Percentiles rank a stretch among this genome's conserved stretches.
Conservation (phyloP, 2,888 invertebrate genomes). For the Sepiola atlantica region DNA sequence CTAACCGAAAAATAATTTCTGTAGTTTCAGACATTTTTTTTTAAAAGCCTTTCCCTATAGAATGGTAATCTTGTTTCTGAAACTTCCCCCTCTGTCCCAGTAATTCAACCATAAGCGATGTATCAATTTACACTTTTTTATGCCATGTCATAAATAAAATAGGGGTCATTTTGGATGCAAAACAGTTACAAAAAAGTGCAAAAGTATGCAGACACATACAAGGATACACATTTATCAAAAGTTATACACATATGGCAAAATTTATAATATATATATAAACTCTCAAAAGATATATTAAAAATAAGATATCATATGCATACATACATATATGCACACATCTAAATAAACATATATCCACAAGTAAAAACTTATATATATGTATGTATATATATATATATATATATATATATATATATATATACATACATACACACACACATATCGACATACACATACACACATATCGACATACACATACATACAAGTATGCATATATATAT, state of each 20-base stretch:
- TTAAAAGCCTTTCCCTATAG: background rate
- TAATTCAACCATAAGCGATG: background rate
- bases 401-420: background rate
- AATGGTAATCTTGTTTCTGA: background rate
- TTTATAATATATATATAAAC: no score
- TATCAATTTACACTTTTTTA: background rate
- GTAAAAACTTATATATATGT: background rate
- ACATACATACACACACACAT: background rate
- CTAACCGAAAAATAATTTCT: background rate
- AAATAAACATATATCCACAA: no score
- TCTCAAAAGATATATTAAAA: no score
- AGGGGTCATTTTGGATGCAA: background rate
- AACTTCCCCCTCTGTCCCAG: background rate
- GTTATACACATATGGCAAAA: no score
- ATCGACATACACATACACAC: no score
- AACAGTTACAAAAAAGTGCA: no score
- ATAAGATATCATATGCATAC: no score
- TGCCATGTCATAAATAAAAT: background rate
- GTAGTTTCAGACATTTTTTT: constrained; percentile 24
- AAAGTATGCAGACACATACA: no score
- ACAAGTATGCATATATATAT: background rate
- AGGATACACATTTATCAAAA: no score
- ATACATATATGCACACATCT: no score
- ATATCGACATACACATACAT: no score
- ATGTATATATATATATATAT: background rate